Conservation (phyloP, 2,888 invertebrate genomes). For the Andricus quercusramuli region DNA sequence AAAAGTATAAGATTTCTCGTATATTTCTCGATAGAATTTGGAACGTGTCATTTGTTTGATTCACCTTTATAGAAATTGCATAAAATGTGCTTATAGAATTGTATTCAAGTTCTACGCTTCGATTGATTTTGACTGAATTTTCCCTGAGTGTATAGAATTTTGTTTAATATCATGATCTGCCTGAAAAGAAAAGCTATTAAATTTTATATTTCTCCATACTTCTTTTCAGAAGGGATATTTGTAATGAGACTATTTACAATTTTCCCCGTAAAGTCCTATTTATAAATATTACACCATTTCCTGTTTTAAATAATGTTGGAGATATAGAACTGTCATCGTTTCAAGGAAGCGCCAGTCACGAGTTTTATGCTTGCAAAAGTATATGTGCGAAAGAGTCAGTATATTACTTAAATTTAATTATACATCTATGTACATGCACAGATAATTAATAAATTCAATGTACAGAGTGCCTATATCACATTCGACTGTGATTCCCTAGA, state of each 20-base stretch:
- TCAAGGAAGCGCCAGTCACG: neutral
- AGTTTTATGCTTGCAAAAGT: neutral
- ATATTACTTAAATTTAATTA: slow-evolving; percentile 14
- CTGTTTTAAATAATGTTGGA: neutral
- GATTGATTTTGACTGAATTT: too few species aligned
- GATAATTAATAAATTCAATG: slow-evolving; percentile 33
- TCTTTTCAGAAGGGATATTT: neutral
- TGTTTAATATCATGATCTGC: too few species aligned
- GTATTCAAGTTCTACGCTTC: too few species aligned
- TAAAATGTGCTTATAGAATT: too few species aligned
- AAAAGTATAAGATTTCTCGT: too few species aligned
- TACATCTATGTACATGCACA: slow-evolving; percentile 28
- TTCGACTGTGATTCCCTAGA: slow-evolving; percentile 34
- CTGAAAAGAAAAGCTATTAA: too few species aligned
- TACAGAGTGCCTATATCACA: slow-evolving; percentile 38
- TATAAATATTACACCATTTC: too few species aligned
- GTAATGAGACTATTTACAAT: neutral
- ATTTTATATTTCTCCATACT: too few species aligned
- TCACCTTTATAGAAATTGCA: too few species aligned
- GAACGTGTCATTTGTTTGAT: too few species aligned
- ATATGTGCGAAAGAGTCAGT: slow-evolving; percentile 6
- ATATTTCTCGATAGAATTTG: too few species aligned
- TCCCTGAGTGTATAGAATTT: too few species aligned
- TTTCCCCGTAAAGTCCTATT: neutral
- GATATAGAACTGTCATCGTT: slow-evolving; percentile 4